These are phyloP conservation scores for Drosophila fulvimacula DNA, from an alignment of 2,888 invertebrate species.

Conservation along the genomic window DNA sequence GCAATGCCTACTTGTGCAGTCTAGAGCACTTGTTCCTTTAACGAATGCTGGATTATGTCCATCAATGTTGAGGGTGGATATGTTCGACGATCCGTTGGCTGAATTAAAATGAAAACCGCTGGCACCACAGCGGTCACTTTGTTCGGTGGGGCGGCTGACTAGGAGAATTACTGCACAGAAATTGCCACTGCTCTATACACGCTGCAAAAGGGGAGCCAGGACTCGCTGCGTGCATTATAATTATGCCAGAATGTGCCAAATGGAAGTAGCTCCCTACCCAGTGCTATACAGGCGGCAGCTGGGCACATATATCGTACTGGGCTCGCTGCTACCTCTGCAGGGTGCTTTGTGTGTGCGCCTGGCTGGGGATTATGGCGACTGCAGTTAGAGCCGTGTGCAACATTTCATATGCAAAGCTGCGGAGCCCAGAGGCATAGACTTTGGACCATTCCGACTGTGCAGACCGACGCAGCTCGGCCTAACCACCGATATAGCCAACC, in stretches of 20 bases:
- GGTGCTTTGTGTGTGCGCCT: slow-evolving; percentile 18
- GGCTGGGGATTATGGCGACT: slow-evolving; percentile 51
- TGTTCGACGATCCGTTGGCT: slow-evolving; percentile 27
- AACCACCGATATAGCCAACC: slow-evolving; percentile 58
- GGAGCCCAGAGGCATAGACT: not conserved
- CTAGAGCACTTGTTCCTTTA: not conserved
- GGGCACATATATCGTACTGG: not conserved
- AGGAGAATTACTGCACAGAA: slow-evolving; percentile 31
- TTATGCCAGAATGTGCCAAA: slow-evolving; percentile 71
- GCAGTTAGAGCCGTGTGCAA: slow-evolving; percentile 32
- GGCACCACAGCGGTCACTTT: slow-evolving; percentile 58
- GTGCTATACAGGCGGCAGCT: slow-evolving; percentile 7
- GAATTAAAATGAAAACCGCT: slow-evolving; percentile 55
- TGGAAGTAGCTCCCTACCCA: slow-evolving; percentile 22
- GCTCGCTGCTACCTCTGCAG: slow-evolving; percentile 6
- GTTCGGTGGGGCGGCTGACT: slow-evolving; percentile 19
- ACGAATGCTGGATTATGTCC: slow-evolving; percentile 27
- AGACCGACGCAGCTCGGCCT: slow-evolving; percentile 22
- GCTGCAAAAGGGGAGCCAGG: slow-evolving; percentile 12
- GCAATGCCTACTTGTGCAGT: not conserved
- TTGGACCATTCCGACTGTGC: not conserved
- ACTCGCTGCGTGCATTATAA: slow-evolving; percentile 76
- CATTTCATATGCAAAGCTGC: slow-evolving; percentile 72
- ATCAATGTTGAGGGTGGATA: slow-evolving; percentile 16
- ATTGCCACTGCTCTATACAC: slow-evolving; percentile 8